phyloP scores from a whole-genome alignment of 2,113 vertebrate species.

The Polyodon spathula region DNA sequence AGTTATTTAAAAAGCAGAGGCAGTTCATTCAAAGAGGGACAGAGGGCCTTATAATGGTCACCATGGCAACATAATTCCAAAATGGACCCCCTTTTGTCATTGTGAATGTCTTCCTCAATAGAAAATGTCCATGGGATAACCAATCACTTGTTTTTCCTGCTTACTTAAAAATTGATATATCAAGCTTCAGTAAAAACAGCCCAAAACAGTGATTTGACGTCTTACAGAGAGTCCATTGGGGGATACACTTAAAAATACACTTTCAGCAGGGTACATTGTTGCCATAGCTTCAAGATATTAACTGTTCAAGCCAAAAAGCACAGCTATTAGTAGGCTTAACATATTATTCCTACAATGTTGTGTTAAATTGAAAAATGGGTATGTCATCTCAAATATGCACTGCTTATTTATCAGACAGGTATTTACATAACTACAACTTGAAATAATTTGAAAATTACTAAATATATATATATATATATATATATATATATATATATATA shows the following conservation, averaged over 20 bases:
- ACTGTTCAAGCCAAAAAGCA: neutral
- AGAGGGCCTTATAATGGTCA: conserved; percentile 53
- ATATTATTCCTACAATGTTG: neutral
- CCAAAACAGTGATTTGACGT: conserved; percentile 41
- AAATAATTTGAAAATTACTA: too few relatives aligned
- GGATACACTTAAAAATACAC: conserved; percentile 14
- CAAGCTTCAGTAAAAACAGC: conserved; percentile 45
- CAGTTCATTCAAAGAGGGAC: conserved; percentile 21
- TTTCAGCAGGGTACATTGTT: neutral
- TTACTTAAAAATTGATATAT: conserved; percentile 58
- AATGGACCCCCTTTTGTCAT: conserved; percentile 25
- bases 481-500: too few relatives aligned
- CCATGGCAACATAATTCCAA: conserved; percentile 49
- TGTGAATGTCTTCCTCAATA: conserved; percentile 16
- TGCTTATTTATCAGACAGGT: neutral
- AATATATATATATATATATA: too few relatives aligned
- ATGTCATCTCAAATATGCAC: neutral
- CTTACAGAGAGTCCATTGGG: conserved; percentile 22
- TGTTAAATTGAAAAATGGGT: neutral
- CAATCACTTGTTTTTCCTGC: conserved; percentile 31
- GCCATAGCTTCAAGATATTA: conserved; percentile 3
- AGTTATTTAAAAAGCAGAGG: conserved; percentile 9
- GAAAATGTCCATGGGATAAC: conserved; percentile 17
- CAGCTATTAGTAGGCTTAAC: neutral
- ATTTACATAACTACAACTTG: too few relatives aligned